Conservation (phyloP, 2,797 vertebrate genomes). For the Oophaga sylvatica region DNA sequence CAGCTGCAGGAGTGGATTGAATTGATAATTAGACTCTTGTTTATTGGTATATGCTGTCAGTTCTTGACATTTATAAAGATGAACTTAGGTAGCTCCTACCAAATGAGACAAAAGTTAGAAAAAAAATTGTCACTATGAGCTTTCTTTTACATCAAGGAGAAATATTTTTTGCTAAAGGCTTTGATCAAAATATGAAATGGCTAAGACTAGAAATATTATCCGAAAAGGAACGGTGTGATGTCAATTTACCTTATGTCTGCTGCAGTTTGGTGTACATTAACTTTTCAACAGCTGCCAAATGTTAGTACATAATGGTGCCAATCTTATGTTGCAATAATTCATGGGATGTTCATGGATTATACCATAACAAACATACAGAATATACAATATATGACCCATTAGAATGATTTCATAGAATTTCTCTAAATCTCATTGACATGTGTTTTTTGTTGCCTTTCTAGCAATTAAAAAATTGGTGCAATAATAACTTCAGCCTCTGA, state of each 20-base stretch:
- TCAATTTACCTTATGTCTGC: conserved; percentile 6
- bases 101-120: neutral
- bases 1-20: neutral
- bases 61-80: neutral
- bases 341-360: neutral
- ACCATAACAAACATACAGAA: neutral
- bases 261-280: neutral
- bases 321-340: neutral
- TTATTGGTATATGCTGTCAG: neutral
- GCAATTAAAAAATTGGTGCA: neutral
- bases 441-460: neutral
- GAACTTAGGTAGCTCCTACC: neutral
- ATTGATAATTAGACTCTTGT: neutral
- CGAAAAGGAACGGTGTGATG: neutral
- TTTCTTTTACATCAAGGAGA: neutral
- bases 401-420: neutral
- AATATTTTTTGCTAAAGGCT: neutral
- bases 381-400: neutral
- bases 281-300: conserved; percentile 1
- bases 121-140: neutral
- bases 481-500: neutral
- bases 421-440: neutral
- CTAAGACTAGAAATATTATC: neutral
- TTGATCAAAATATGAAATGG: neutral
- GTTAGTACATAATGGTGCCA: neutral